Percentiles rank a stretch among this genome's conserved stretches.
phyloP scores from a whole-genome alignment of 2,113 vertebrate species.

The Saguinus imperator region DNA sequence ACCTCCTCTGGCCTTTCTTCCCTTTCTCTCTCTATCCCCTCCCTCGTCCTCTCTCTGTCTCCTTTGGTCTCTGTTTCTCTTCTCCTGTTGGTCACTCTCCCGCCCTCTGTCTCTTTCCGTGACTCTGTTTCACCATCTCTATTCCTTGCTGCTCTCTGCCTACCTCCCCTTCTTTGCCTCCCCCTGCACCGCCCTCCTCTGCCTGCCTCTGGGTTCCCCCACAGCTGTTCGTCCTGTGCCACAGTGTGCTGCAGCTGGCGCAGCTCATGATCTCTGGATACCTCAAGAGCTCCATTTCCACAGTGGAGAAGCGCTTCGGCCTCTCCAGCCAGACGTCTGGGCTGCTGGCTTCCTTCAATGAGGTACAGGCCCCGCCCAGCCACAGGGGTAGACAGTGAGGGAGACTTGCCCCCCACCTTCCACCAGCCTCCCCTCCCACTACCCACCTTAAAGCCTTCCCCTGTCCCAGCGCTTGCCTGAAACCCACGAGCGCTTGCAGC shows the following conservation, averaged over 20 bases:
- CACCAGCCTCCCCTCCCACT: not conserved
- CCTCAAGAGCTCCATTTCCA: conserved; percentile 96
- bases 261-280: conserved; percentile 94
- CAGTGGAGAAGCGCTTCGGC: conserved; percentile 94
- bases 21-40: too few species aligned
- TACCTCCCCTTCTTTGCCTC: not conserved
- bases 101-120: not conserved
- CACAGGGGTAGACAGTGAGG: rapidly evolving
- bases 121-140: not conserved
- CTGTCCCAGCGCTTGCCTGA: not conserved
- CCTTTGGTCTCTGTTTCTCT: not conserved
- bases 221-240: conserved; percentile 95
- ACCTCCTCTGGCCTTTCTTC: not conserved
- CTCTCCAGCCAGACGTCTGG: conserved; percentile 94
- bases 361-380: conserved; percentile 82
- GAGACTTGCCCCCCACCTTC: rapidly evolving
- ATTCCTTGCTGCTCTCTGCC: not conserved
- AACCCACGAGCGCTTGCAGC: not conserved
- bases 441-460: not conserved
- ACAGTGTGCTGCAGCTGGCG: conserved; percentile 92
- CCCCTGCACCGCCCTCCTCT: rapidly evolving
- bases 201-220: not conserved
- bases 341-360: conserved; percentile 93
- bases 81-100: not conserved
- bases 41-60: not conserved